Evolutionary conservation across 2,113 vertebrate genomes (phyloP).

Genomic region (Cynopterus brachyotis): DNA sequence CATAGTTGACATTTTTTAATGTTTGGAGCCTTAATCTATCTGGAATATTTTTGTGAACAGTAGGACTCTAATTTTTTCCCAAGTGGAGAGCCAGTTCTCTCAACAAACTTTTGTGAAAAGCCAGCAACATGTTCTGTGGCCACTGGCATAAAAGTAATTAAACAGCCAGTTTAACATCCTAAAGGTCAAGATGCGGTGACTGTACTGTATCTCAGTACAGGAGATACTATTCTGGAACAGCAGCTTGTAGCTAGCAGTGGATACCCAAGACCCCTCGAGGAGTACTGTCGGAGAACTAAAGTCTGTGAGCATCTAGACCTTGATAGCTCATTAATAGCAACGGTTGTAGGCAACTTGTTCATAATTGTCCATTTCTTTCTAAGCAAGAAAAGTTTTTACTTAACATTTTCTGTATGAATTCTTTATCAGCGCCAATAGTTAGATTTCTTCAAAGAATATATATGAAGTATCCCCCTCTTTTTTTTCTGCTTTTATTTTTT

Average conservation of each 20-base stretch:
- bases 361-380: neutral
- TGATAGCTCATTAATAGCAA: neutral
- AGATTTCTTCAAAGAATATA: neutral
- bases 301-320: neutral
- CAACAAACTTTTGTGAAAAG: neutral
- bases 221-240: neutral
- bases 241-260: neutral
- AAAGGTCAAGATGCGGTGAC: neutral
- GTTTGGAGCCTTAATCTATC: neutral
- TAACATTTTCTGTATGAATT: neutral
- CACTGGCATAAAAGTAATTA: neutral
- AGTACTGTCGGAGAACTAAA: neutral
- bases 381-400: neutral
- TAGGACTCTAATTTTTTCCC: neutral
- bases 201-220: neutral
- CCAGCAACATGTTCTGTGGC: neutral
- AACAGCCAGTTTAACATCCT: neutral
- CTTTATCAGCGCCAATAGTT: neutral
- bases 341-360: neutral
- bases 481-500: too few species aligned
- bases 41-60: constrained; percentile 39
- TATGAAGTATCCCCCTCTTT: too few species aligned
- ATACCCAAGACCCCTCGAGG: neutral
- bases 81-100: neutral
- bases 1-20: neutral